Evolutionary conservation across 2,888 invertebrate species (phyloP).

Genomic region (Brachypterus glaber): DNA sequence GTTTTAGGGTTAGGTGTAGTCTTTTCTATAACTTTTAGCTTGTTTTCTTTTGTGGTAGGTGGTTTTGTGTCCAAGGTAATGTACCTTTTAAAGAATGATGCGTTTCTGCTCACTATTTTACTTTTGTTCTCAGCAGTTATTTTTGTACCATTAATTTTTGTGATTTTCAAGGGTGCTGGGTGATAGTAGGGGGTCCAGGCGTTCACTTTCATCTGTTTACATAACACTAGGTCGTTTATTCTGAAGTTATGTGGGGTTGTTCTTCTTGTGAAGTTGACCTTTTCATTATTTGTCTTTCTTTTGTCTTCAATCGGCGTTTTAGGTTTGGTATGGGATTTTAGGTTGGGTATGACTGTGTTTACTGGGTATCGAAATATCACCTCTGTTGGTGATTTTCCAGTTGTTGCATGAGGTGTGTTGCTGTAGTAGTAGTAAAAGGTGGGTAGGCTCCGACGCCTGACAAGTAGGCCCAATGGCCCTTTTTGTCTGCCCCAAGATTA

Average conservation of each 20-base stretch:
- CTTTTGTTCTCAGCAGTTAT: slow-evolving; percentile 3
- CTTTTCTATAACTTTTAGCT: no score
- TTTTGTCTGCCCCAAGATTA: no score
- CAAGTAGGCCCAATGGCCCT: no score
- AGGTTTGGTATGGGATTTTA: no score
- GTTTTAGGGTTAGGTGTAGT: no score
- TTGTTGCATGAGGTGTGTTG: slow-evolving; percentile 11
- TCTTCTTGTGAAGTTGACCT: neutral
- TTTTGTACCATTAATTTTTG: slow-evolving; percentile 5
- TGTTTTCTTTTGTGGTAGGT: no score
- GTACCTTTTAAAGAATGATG: slow-evolving; percentile 10
- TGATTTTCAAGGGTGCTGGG: slow-evolving; percentile 8
- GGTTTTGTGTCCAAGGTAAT: no score
- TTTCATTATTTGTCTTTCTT: neutral
- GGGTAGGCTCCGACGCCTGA: no score
- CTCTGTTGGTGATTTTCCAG: slow-evolving; percentile 6
- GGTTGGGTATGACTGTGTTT: no score
- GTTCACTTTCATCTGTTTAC: slow-evolving; percentile 8
- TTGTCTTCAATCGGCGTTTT: slow-evolving; percentile 5
- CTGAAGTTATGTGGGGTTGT: slow-evolving; percentile 2
- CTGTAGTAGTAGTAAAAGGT: no score
- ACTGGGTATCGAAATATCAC: no score
- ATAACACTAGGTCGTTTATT: slow-evolving; percentile 9
- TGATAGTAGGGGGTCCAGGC: slow-evolving; percentile 5
- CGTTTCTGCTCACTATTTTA: neutral